Base-by-base conservation (phyloP, 2,888 invertebrate species). In the Chrysolina americana region DNA sequence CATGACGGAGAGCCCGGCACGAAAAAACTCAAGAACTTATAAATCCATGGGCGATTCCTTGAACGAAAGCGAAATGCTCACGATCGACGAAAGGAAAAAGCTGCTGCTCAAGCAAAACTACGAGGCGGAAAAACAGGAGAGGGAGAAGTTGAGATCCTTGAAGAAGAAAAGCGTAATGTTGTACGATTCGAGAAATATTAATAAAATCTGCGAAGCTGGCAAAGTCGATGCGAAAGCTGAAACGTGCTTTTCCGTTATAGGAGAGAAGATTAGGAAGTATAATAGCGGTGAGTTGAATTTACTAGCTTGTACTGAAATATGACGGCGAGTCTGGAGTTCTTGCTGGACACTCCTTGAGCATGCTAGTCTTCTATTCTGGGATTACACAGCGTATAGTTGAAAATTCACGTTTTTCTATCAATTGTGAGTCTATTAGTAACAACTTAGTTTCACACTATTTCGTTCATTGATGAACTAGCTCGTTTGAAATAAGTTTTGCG, bases 71-170 rank as follows among this genome's bases (percentile, higher is more conserved):
- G 71, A 75, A 2, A 66, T 81, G 66, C 71, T 83, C 28, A 77
- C 82, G 2, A 75, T 84, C 9, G 80, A 82, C 62, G 82, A 84
- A 63, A 59, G 84, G 19, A 84, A 83, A 56, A 79, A 76, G 68
- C 68, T 79, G 41, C 62, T 84, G 19, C 65, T 84, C 17, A 81
- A 82, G 73, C 71, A 81, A 56, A 72, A 75, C 50, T 81, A 79
- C 48, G 80, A 80, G 36, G 70, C 73, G 41, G 83, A 81, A 65
- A 78, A 63, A 17, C 17, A 21, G 13, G 68, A 64, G 21, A 74
- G 65, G 11, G 65, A 69, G 23, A 71, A 36, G 53, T 28, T 17
- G 41, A 74, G 41, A 47, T 41, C 59, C n/a, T 68, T 65, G 36
- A 68, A 65, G 63, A 62, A 71, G 19, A 65, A 53, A 17, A 68